A percentile compares a stretch with the other conserved stretches of the same genome.
These are phyloP conservation scores for Drosophila tropicalis DNA, from an alignment of 1,140 invertebrate species.

Conservation along the genomic window DNA sequence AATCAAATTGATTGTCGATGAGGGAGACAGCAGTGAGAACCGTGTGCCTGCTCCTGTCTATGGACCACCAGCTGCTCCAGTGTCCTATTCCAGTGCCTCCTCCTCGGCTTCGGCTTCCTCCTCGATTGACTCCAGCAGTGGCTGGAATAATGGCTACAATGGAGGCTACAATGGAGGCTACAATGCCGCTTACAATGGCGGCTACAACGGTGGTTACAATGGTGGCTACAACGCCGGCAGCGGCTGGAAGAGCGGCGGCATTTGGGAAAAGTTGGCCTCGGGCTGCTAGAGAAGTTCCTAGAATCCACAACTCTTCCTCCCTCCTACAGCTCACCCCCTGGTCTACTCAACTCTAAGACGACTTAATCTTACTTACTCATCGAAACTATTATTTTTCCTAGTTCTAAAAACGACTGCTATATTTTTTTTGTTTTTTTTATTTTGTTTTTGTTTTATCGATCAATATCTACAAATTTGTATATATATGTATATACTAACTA, in stretches of 20 bases:
- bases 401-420: slow-evolving; percentile 59
- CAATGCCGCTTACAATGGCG: slow-evolving; percentile 42
- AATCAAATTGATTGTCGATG: slow-evolving; percentile 73
- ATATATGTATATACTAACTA: not conserved
- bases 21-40: slow-evolving; percentile 28
- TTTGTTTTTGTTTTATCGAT: slow-evolving; percentile 35
- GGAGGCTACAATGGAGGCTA: slow-evolving; percentile 32
- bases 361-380: slow-evolving; percentile 34
- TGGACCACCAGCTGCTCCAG: slow-evolving; percentile 60
- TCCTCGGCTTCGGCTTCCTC: slow-evolving; percentile 34
- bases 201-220: slow-evolving; percentile 26
- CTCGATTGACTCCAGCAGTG: slow-evolving; percentile 33
- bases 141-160: slow-evolving; percentile 36
- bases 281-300: slow-evolving; percentile 53
- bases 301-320: not conserved
- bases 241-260: slow-evolving; percentile 73
- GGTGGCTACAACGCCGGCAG: slow-evolving; percentile 26
- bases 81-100: slow-evolving; percentile 35
- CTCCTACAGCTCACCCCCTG: not conserved
- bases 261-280: slow-evolving; percentile 69
- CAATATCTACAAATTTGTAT: slow-evolving; percentile 40
- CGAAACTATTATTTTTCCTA: slow-evolving; percentile 54
- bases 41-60: slow-evolving; percentile 56
- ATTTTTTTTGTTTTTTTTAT: slow-evolving; percentile 32
- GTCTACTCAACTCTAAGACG: not conserved